Percentiles rank a stretch among this genome's conserved stretches.
phyloP scores from a whole-genome alignment of 1,140 invertebrate genomes.

The Catajapyx aquilonaris region DNA sequence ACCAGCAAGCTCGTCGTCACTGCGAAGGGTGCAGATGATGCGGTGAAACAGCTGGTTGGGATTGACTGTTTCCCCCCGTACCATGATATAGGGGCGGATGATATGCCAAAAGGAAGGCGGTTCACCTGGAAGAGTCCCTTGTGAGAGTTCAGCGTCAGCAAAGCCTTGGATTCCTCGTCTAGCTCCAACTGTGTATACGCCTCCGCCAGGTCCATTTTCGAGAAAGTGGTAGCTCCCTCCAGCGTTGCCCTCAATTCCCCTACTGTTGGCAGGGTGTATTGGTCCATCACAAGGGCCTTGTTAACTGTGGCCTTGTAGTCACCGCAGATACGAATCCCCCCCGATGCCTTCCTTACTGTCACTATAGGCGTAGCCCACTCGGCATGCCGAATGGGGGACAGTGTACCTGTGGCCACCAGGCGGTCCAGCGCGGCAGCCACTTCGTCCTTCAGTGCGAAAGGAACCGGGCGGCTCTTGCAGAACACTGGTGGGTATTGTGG shows the following conservation, averaged over 20 bases:
- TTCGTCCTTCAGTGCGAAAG: constrained; percentile 9
- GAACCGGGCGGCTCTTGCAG: constrained; percentile 11
- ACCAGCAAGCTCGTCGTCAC: constrained; percentile 2
- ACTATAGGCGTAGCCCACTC: too few species aligned
- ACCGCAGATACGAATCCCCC: constrained; percentile 12
- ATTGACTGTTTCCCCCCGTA: too few species aligned
- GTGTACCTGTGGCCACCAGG: constrained; percentile 7
- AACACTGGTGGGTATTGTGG: too few species aligned
- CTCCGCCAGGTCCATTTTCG: constrained; percentile 13
- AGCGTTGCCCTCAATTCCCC: constrained; percentile 11
- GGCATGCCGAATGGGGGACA: constrained; percentile 9
- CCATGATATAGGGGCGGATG: constrained; percentile 6
- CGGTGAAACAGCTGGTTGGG: constrained; percentile 8
- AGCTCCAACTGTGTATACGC: constrained; percentile 13
- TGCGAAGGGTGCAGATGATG: constrained; percentile 6
- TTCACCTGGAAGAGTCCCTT: constrained; percentile 11
- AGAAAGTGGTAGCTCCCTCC: constrained; percentile 10
- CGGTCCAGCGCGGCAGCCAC: constrained; percentile 15
- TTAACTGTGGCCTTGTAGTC: constrained; percentile 12
- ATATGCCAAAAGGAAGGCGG: constrained; percentile 1
- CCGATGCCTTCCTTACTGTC: too few species aligned
- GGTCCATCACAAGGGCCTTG: too few species aligned
- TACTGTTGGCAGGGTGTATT: constrained; percentile 6
- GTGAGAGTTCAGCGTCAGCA: constrained; percentile 12
- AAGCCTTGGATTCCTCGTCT: constrained; percentile 11